Evolutionary conservation across 2,888 invertebrate species (phyloP).

Genomic region (Parnassius apollo): DNA sequence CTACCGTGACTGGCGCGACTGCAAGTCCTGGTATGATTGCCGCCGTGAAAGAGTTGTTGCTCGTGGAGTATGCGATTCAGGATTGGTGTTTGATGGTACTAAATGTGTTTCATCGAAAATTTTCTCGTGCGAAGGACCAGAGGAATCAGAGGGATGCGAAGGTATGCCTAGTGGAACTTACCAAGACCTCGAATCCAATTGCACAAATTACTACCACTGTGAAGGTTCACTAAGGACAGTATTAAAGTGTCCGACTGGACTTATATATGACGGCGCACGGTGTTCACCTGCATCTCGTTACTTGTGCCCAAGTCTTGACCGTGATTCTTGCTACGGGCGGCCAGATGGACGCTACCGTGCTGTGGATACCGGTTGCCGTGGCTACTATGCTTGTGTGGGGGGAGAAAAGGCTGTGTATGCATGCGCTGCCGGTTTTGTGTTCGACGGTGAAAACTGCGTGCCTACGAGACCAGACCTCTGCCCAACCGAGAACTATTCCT

Average conservation of each 20-base stretch:
- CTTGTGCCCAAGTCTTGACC: conserved; percentile 71
- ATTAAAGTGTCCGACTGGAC: conserved; percentile 63
- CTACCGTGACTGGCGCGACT: conserved; percentile 72
- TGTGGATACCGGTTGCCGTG: conserved; percentile 76
- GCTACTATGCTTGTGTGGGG: conserved; percentile 80
- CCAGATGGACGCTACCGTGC: conserved; percentile 79
- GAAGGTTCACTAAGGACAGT: conserved; percentile 60
- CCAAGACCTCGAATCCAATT: conserved; percentile 74
- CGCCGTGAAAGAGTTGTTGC: conserved; percentile 64
- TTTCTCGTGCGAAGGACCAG: conserved; percentile 74
- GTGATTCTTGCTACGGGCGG: conserved; percentile 75
- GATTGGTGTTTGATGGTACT: conserved; percentile 74
- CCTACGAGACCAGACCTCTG: conserved; percentile 56
- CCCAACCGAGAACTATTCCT: conserved; percentile 65
- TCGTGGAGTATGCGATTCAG: conserved; percentile 69
- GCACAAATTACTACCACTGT: conserved; percentile 78
- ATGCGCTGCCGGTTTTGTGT: conserved; percentile 73
- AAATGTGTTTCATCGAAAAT: conserved; percentile 60
- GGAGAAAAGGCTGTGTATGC: conserved; percentile 81
- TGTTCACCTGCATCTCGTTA: conserved; percentile 59
- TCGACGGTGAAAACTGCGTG: conserved; percentile 81
- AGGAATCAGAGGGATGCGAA: conserved; percentile 61
- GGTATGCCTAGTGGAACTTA: conserved; percentile 78
- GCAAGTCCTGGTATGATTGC: conserved; percentile 76
- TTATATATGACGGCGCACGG: conserved; percentile 68